Evolutionary conservation across 2,797 vertebrate species (phyloP).

Genomic region (Periophthalmus magnuspinnatus): DNA sequence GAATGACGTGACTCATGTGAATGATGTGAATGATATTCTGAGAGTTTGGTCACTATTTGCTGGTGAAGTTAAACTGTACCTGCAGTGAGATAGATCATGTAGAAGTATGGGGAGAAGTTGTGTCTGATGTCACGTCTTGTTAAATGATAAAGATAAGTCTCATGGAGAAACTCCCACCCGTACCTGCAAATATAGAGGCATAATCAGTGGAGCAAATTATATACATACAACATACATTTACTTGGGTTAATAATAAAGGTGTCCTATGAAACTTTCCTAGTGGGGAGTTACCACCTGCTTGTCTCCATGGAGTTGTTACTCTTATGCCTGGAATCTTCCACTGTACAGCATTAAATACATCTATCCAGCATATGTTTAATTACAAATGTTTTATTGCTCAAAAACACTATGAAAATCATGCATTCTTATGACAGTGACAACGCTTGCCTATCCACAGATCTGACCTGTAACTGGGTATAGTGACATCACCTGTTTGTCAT

Average conservation of each 20-base stretch:
- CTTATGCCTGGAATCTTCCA: not conserved
- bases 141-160: constrained; percentile 93
- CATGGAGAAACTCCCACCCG: constrained; percentile 87
- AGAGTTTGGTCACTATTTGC: not conserved
- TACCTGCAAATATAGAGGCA: constrained; percentile 1
- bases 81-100: constrained; percentile 90
- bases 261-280: no score
- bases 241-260: no score
- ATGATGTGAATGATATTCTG: not conserved
- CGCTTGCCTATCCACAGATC: no score
- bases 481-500: no score
- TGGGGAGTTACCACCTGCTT: no score
- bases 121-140: constrained; percentile 89
- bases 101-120: constrained; percentile 98
- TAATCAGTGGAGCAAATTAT: not conserved
- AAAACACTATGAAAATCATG: not conserved
- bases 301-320: no score
- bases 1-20: no score
- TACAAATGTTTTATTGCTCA: not conserved
- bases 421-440: no score
- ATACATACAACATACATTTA: not conserved
- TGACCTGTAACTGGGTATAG: no score
- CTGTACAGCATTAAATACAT: not conserved
- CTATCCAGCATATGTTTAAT: not conserved
- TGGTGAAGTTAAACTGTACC: constrained; percentile 37